A percentile compares a stretch with the other conserved stretches of the same genome.
phyloP scores from a whole-genome alignment of 2,888 invertebrate species.

The Hofmannophila pseudospretella region DNA sequence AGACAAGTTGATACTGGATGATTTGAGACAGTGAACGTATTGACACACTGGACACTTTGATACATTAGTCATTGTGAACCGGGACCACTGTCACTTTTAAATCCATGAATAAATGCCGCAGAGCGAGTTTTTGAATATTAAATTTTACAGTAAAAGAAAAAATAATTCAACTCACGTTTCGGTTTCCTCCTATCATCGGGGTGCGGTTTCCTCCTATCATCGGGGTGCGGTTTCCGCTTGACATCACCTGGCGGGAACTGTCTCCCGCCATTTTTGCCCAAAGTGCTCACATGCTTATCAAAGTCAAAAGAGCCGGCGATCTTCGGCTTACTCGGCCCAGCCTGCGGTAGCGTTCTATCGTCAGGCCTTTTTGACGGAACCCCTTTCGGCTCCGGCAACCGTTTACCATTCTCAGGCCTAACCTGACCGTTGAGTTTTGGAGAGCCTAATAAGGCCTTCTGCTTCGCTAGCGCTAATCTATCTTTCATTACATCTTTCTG shows the following conservation, averaged over 20 bases:
- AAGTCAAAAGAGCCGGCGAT: slow-evolving; percentile 58
- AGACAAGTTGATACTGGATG: too few species aligned
- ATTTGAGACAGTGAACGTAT: too few species aligned
- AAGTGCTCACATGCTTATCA: slow-evolving; percentile 61
- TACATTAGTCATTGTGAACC: too few species aligned
- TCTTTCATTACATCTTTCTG: slow-evolving; percentile 25
- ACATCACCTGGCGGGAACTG: slow-evolving; percentile 75
- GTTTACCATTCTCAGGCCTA: slow-evolving; percentile 35
- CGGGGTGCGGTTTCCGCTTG: slow-evolving; percentile 42
- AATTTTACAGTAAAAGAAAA: too few species aligned
- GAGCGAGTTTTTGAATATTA: too few species aligned
- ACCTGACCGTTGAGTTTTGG: slow-evolving; percentile 28
- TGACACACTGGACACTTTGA: too few species aligned
- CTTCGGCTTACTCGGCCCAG: slow-evolving; percentile 48
- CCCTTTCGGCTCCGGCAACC: slow-evolving; percentile 30
- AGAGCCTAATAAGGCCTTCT: slow-evolving; percentile 32
- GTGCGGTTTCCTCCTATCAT: slow-evolving; percentile 22
- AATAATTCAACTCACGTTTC: slow-evolving; percentile 44
- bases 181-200: slow-evolving; percentile 27
- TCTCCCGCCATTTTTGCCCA: slow-evolving; percentile 38
- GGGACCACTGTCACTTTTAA: too few species aligned
- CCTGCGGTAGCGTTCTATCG: slow-evolving; percentile 32
- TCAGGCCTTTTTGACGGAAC: slow-evolving; percentile 37
- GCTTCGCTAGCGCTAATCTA: slow-evolving; percentile 25
- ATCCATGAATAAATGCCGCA: too few species aligned